Percentiles rank a stretch among this genome's conserved stretches.
Conservation (phyloP, 2,888 invertebrate species). For the Megastigmus dorsalis region DNA sequence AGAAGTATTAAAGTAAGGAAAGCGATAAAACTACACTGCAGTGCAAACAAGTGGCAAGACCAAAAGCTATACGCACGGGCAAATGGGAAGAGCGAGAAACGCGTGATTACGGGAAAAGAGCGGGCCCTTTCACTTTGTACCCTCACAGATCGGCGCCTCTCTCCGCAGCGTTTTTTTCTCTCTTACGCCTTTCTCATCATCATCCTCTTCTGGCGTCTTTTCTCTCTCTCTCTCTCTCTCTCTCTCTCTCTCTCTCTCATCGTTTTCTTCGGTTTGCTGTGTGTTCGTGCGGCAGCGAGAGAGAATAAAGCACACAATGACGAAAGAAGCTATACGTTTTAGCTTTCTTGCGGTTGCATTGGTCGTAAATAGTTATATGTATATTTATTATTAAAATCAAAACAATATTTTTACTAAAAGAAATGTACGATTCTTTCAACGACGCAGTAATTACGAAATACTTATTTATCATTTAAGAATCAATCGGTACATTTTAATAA, state of each 20-base stretch:
- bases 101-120: conserved; percentile 38
- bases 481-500: no score
- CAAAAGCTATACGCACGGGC: background rate
- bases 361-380: no score
- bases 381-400: no score
- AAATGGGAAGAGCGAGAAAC: background rate
- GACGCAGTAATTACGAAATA: no score
- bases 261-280: background rate
- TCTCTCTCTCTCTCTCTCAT: background rate
- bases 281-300: background rate
- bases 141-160: background rate
- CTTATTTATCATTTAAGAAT: no score
- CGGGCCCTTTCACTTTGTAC: conserved; percentile 16
- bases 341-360: conserved; percentile 1
- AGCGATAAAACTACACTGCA: no score
- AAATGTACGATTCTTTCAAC: no score
- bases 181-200: background rate
- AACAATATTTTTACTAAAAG: no score
- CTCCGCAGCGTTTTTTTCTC: background rate
- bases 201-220: no score
- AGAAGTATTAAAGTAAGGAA: no score
- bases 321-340: background rate
- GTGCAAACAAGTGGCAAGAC: no score
- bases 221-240: background rate
- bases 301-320: background rate